Base-by-base conservation (phyloP, 2,113 vertebrate genomes). In the Glaucidium brasilianum region DNA sequence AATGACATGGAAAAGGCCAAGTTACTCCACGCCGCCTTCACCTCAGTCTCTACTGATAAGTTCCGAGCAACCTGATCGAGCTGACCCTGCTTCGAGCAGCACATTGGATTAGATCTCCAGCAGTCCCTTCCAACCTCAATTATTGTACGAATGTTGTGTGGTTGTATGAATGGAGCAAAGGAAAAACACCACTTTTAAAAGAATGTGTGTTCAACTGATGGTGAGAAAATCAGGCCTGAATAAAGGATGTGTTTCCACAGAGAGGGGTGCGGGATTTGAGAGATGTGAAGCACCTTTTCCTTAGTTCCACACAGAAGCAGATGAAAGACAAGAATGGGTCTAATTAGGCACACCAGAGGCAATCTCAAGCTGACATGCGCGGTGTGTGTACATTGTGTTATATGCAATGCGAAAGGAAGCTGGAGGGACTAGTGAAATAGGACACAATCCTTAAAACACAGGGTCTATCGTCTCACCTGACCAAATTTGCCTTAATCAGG, bases 381-480 rank as follows among this genome's bases (percentile, higher is more conserved):
- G 6, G 10, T 5, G 32, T 2, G 7, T 26, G 55, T 18, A 60
- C 1, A 1, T 5, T n/a, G 45, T 22, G 37, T 25, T 25, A 32
- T 2, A 6, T 39, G 49, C 39, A 59, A 64, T 3, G 35, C 34
- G n/a, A 56, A 53, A 53, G 56, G 49, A 68, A 91, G 91, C 37
- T 78, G 53, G 53, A 85, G 49, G 35, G 82, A 19, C 32, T 16
- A 19, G 11, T 21, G 25, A 85, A 93, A 79, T 35, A 34, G 1
- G 2, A 59, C 39, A 34, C 27, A 18, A 15, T 22, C 32, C 62
- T 64, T 68, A 30, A 56, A 95, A 92, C 73, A 92, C 43, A 64
- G 83, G 13, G 35, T 30, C 73, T 39, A 30, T 89, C 87, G 52
- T 82, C 86, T 94, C 21, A 27, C 50, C 62, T 59, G 45, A 63